Base-by-base conservation (phyloP, 2,113 vertebrate species). In the Serinus canaria region DNA sequence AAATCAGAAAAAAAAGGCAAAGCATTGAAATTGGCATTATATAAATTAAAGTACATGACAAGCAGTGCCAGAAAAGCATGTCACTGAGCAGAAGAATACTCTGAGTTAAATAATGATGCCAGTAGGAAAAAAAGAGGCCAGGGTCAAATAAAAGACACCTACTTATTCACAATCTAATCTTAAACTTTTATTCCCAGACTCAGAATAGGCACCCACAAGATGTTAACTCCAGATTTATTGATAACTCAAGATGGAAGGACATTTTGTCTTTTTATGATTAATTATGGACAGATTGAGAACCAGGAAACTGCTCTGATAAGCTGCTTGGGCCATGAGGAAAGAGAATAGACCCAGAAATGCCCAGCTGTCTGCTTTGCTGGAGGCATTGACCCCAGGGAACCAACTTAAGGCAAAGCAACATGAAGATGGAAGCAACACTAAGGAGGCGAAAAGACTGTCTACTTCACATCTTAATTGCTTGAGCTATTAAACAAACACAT, bases 401-500 rank as follows among this genome's bases (percentile, higher is more conserved):
- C 24, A 67, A 53, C 56, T 85, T 67, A 76, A 92, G 59, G 79
- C 46, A 77, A 85, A 91, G 50, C 37, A 89, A 68, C 41, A 27
- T 11, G 62, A 94, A 33, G 63, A 89, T 79, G 43, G 66, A 85
- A 89, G 46, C n/a, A 85, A 67, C 37, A 64, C 80, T 86, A 83
- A 85, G 63, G 44, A 94, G 35, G 8, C 58, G 95, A 44, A 90
- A 96, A 75, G 63, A 74, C 41, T 83, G 60, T n/a, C 92, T 90
- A 59, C 52, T 93, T 93, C 79, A 83, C 35, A 58, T 92, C 89
- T 86, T 94, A 94, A 96, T 96, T 96, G 87, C 93, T 60, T 63
- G 47, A 88, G 82, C 67, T 95, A 95, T 92, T 96, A 96, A 94
- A 80, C 91, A 95, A 95, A 94, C 70, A 95, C 90, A 94, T 94